A percentile compares a stretch with the other conserved stretches of the same genome.
These are phyloP conservation scores for Drosophila planitibia DNA, from an alignment of 2,888 invertebrate genomes.

Conservation along the genomic window DNA sequence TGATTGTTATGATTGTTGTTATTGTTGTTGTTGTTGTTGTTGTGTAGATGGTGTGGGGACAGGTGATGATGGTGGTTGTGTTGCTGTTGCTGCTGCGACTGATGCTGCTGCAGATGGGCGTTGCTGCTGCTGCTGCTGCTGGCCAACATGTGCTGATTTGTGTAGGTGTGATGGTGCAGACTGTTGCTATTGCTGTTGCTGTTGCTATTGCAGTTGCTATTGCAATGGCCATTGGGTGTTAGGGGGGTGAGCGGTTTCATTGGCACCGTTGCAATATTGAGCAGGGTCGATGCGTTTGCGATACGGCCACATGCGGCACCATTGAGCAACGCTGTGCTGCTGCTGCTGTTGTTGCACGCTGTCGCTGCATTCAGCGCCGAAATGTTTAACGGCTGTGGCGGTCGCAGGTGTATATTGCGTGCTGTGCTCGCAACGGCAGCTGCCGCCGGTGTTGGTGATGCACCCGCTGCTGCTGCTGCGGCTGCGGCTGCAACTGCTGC, in stretches of 20 bases:
- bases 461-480: slow-evolving; percentile 32
- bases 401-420: slow-evolving; percentile 83
- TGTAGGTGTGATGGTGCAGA: slow-evolving; percentile 80
- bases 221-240: slow-evolving; percentile 73
- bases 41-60: slow-evolving; percentile 21
- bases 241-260: slow-evolving; percentile 78
- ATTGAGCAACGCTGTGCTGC: slow-evolving; percentile 52
- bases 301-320: slow-evolving; percentile 84
- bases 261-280: slow-evolving; percentile 72
- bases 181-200: slow-evolving; percentile 56
- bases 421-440: slow-evolving; percentile 80
- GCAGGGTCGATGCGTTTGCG: slow-evolving; percentile 68
- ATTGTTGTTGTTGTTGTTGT: slow-evolving; percentile 46
- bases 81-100: slow-evolving; percentile 38
- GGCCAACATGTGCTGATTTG: slow-evolving; percentile 80
- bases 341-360: slow-evolving; percentile 32
- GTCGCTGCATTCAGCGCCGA: slow-evolving; percentile 86
- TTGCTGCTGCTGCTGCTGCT: slow-evolving; percentile 60
- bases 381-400: slow-evolving; percentile 89
- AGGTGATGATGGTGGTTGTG: slow-evolving; percentile 27
- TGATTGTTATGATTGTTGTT: slow-evolving; percentile 43
- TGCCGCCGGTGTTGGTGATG: slow-evolving; percentile 64
- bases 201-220: slow-evolving; percentile 33
- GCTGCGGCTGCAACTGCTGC: slow-evolving; percentile 20
- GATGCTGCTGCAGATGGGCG: slow-evolving; percentile 28